Evolutionary conservation across 2,888 invertebrate species (phyloP), one percentile per base, ranked within the genome.

Genomic region (Epsilonema sp.): DNA sequence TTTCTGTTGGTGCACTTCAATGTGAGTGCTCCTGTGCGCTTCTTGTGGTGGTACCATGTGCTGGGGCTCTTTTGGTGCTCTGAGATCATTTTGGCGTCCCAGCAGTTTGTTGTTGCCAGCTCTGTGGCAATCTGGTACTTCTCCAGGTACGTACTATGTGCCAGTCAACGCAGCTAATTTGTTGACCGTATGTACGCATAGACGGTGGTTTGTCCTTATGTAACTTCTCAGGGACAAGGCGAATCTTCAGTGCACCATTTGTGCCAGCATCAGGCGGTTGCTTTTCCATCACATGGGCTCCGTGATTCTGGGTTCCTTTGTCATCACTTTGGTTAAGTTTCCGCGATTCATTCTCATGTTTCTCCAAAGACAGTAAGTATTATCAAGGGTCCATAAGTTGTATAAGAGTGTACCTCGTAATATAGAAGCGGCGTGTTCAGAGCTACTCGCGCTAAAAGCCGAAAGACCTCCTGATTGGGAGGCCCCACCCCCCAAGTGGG

Each of bases 81-180:
- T 24, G 89, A 92, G 70, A 89, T 89, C 64, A 85, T 90, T 56
- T 78, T 86, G 57, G 86, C 83, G 16, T 87, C 87, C 62, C 87
- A 90, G 65, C 83, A 85, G 65, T 83, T 90, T 77, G 81, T 87
- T 1, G 78, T 90, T 52, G 82, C 89, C 20, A 86, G 87, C 13
- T 78, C 89, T 21, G 86, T 90, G 1, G 83, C 86, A 0, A 79
- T 79, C 58, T 92, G 90, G 90, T 90, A 86, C 67, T 90, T 92
- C 60, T 70, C 74, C 57, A 77, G 78, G 82, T 80, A 66, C 61
- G 62, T 52, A n/a, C 24, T 26, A 51, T 11, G 36, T 36, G n/a
- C n/a, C n/a, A n/a, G n/a, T n/a, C n/a, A n/a, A n/a, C n/a, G n/a
- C n/a, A n/a, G n/a, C n/a, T n/a, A n/a, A n/a, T n/a, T n/a, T n/a